Base-by-base conservation (phyloP, 2,113 vertebrate species). In the Cyphomyrus plagiostoma region DNA sequence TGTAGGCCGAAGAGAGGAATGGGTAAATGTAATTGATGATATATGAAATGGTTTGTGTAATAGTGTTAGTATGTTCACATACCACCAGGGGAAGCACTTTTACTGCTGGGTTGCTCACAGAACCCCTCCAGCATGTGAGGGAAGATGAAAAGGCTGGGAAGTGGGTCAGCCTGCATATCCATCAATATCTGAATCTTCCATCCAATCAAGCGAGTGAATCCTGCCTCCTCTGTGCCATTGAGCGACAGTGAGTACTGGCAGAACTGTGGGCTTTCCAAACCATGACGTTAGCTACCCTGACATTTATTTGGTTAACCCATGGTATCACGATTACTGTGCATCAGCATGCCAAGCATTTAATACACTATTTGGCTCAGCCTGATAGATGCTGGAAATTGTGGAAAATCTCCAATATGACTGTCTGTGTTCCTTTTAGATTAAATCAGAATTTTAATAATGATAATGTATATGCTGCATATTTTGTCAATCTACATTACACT, bases 11-110 rank as follows among this genome's bases (percentile, higher is more conserved):
- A 42, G 3, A 80, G 74, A 42, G 17, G 13, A 42, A 80, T 19
- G 35, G 74, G 74, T 19, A 80, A 17, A 17, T 80, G 30, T 42
- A 39, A 35, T 42, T 80, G 74, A 1, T 42, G 35, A 42, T 42
- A 42, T 39, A 80, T 39, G 74, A 7, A 80, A 80, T 42, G 30
- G 74, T 80, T 80, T 39, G 74, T 80, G 35, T 19, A 70, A 30
- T 13, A 4, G 26, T 70, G n/a, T 70, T 70, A 80, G 74, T 42
- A 42, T 80, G 74, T 80, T 80, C 35, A 42, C 74, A 39, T 39
- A 11, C 74, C 74, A 80, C 74, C 74, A 80, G 35, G 35, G 74
- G 74, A 80, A 80, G 74, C 74, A 80, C 74, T 80, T 80, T 80
- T 80, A 80, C 74, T 80, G 74, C 74, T 39, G 74, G 30, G 74